Evolutionary conservation across 2,113 vertebrate species (phyloP).

Genomic region (Cryptomyrus ogoouensis): DNA sequence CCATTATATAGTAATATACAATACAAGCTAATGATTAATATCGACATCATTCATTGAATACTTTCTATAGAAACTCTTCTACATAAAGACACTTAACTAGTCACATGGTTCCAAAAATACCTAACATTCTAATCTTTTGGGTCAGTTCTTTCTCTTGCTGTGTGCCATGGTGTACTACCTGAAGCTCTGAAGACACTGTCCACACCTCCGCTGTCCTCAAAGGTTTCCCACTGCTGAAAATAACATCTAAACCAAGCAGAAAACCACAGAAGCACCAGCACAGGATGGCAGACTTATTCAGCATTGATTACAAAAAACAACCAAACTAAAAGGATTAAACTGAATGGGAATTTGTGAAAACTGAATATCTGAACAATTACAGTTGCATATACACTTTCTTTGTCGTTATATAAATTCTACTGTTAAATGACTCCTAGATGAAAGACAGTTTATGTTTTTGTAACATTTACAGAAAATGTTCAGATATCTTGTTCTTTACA

Average conservation of each 20-base stretch:
- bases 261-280: neutral
- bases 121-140: neutral
- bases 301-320: neutral
- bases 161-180: conserved; percentile 58
- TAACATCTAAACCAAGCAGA: neutral
- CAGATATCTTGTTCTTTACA: neutral
- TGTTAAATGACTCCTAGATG: neutral
- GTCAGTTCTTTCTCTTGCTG: conserved; percentile 59
- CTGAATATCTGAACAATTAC: neutral
- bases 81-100: neutral
- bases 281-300: neutral
- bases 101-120: neutral
- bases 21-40: neutral
- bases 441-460: neutral
- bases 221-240: neutral
- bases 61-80: neutral
- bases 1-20: neutral
- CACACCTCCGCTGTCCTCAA: conserved; percentile 25
- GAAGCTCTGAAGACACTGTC: conserved; percentile 39
- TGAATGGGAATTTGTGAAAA: neutral
- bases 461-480: neutral
- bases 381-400: neutral
- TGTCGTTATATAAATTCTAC: neutral
- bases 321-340: neutral
- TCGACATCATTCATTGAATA: neutral